Evolutionary conservation across 1,140 invertebrate genomes (phyloP), one percentile per base, ranked within the genome.

Genomic region (Nasonia longicornis): DNA sequence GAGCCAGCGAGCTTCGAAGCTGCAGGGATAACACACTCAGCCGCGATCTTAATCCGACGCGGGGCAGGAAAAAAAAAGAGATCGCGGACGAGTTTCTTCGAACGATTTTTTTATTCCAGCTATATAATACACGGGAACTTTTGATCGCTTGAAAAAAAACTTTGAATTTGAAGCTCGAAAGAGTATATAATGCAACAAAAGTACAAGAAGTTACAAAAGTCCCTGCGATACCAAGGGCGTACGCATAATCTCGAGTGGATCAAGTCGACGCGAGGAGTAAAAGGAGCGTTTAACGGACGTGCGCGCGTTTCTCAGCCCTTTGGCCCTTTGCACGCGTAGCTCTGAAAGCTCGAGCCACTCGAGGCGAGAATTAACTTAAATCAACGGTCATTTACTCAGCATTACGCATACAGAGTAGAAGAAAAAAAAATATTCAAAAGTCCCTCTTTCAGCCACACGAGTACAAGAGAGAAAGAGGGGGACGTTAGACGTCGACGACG

Each of bases 31-130:
- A 66, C 64, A 29, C 70, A 58, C 52, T 58, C 52, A 16, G 52
- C 52, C 52, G 66, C 70, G 77, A 79, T 79, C 70, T 79, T 73
- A 79, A 79, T 79, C 77, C 77, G 69, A 79, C 45, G 45, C 69
- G 77, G 58, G 69, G n/a, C 16, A 31, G 76, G 26, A 31, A 31
- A 70, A 70, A 69, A 52, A 70, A 69, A 69, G 14, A 4, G 22
- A 16, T 6, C 6, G 3, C 58, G 63, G 64, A 67, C n/a, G 22
- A 31, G 0, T 70, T 52, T 20, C 26, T 67, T 77, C 26, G 6
- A 38, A n/a, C 20, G n/a, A 29, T 35, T 52, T 35, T 58, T 66
- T n/a, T 10, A 8, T 77, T 48, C 20, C 22, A 1, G 38, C 38
- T 42, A 7, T 42, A 38, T 38, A 38, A 38, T 8, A 42, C 38